Evolutionary conservation across 2,113 vertebrate genomes (phyloP), one percentile per base, ranked within the genome.

Genomic region (Syngnathus typhle): DNA sequence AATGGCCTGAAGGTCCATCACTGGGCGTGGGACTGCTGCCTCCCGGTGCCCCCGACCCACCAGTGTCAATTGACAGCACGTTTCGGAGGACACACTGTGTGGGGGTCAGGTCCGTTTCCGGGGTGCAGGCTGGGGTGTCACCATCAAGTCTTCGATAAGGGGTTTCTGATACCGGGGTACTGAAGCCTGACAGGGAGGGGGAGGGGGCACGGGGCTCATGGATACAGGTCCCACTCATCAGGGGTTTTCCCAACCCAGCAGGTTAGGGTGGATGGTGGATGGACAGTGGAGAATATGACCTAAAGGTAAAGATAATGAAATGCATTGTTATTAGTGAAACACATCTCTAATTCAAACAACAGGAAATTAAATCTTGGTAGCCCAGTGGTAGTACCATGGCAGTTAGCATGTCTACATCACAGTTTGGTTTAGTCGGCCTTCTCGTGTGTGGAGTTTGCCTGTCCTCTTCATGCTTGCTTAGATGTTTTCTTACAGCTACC

Each of bases 41-140:
- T 0, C 90, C 75, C 0, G 77, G 82, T 15, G 55, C 85, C 58
- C 51, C 85, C 55, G 62, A 86, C 0, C 84, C 90, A 4, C 92
- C 89, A 0, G 93, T 93, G 71, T 94, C 90, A 0, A 93, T 90
- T 67, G 94, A 94, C 72, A 96, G 89, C 66, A 96, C 93, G 61
- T 95, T 95, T 55, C 94, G 93, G 70, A 98, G 89, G 47, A 96
- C 95, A 81, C 95, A 98, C 89, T 98, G 95, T 46, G 95, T 98
- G 51, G 95, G 95, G 6, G 95, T 96, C 84, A 96, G 91, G 84
- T 96, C 95, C 60, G 92, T 94, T 68, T 95, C 95, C 0, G 94
- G 94, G 65, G 94, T 96, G 85, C 94, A 94, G 73, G 93, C 93
- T 0, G 94, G 92, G 64, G 93, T 92, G 78, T 94, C 94, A 66